phyloP scores from a whole-genome alignment of 2,888 invertebrate genomes.

The Acanthosepion lycidas region DNA sequence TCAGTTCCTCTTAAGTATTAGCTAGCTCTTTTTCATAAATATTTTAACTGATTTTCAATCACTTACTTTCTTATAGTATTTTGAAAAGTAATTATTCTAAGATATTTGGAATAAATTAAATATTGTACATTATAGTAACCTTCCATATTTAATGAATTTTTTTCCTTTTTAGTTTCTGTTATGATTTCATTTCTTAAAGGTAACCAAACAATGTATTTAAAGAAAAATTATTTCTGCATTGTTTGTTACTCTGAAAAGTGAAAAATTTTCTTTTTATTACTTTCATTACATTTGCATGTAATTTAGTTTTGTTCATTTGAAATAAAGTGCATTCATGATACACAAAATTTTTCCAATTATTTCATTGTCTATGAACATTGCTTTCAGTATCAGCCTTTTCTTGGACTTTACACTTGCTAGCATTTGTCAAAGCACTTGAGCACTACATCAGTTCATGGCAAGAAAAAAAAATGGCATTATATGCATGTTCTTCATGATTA shows the following conservation, averaged over 20 bases:
- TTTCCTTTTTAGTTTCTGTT: too few species aligned
- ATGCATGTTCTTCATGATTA: not conserved
- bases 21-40: too few species aligned
- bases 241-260: too few species aligned
- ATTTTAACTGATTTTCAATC: not conserved
- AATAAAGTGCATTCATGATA: not conserved
- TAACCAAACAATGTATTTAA: too few species aligned
- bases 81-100: not conserved
- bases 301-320: not conserved
- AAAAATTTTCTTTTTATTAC: not conserved
- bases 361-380: not conserved
- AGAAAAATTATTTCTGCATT: too few species aligned
- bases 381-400: not conserved
- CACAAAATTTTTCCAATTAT: not conserved
- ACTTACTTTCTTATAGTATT: not conserved
- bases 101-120: not conserved
- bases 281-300: not conserved
- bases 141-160: too few species aligned
- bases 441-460: not conserved
- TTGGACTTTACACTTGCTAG: not conserved
- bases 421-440: not conserved
- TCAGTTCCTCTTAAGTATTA: not conserved
- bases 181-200: too few species aligned
- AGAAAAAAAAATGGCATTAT: not conserved
- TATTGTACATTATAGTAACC: too few species aligned